Base-by-base conservation (phyloP, 2,797 vertebrate species). In the Triplophysa yarkandensis region DNA sequence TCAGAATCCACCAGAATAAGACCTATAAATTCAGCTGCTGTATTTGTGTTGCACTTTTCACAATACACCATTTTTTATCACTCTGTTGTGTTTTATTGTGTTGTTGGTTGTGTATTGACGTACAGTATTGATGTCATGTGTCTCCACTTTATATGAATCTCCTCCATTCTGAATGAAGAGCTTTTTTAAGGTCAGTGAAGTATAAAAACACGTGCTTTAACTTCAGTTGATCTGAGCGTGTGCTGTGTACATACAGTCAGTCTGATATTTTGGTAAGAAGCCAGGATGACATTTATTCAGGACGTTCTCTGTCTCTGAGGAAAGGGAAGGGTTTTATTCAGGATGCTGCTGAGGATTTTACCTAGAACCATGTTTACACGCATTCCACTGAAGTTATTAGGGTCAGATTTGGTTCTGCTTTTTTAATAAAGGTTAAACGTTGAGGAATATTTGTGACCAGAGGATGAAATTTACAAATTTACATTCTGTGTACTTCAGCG, bases 281-380 rank as follows among this genome's bases (percentile, higher is more conserved):
- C 17, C 55, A 58, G 27, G 16, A n/a, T 58, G 27, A 57, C 25
- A 58, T 58, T 58, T 57, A 9, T 57, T 28, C 25, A 57, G 54
- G 25, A 57, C 27, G 2, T n/a, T 57, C 16, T 57, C 6, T 17
- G 27, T 57, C 54, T 57, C 6, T n/a, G 4, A 58, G 55, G 55
- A 58, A 58, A 58, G 28, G 55, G 55, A 58, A 28, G 28, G 17
- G 55, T 30, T 6, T 30, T 17, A 25, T 27, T 54, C 55, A 58
- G 55, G 52, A 55, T 55, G 13, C 52, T 28, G 25, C 25, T 6
- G 14, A 28, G 25, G 27, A 32, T 58, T n/a, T 58, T 10, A 58
- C 55, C 14, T 32, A 4, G 17, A 13, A 58, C 19, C 14, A 9
- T 32, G 27, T 58, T 58, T 58, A 58, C 55, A 58, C 28, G 11